Conservation (phyloP, 2,888 invertebrate genomes). For the Diachrysia chrysitis region DNA sequence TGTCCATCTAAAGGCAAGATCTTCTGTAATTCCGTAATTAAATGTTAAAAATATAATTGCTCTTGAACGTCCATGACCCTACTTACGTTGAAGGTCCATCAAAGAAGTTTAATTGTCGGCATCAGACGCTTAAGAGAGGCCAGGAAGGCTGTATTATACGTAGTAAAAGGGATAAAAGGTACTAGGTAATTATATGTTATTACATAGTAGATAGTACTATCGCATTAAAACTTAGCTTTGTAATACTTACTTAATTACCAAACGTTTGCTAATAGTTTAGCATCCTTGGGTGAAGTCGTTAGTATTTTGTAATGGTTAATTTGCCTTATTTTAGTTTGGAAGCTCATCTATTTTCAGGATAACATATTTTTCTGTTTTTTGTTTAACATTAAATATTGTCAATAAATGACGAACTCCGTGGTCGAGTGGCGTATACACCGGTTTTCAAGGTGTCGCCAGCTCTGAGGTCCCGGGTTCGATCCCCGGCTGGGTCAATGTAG, state of each 20-base stretch:
- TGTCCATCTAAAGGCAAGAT: conserved; percentile 30
- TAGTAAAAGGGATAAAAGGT: neutral
- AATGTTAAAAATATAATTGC: conserved; percentile 3
- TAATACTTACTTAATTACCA: neutral
- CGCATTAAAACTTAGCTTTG: neutral
- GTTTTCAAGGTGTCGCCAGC: too few relatives aligned
- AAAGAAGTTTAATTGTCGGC: neutral
- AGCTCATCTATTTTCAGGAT: too few relatives aligned
- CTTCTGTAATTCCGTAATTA: conserved; percentile 7
- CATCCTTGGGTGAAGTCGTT: neutral
- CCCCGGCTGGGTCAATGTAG: too few relatives aligned
- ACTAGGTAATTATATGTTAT: neutral
- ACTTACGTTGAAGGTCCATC: conserved; percentile 1
- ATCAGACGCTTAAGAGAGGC: neutral
- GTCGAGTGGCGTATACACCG: too few relatives aligned
- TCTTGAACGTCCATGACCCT: neutral
- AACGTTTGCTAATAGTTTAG: neutral
- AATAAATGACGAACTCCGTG: too few relatives aligned
- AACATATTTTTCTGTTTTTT: too few relatives aligned
- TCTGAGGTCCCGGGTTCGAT: too few relatives aligned
- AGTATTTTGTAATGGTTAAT: neutral
- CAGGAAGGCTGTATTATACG: neutral
- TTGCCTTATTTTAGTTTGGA: too few relatives aligned
- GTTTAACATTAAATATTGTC: too few relatives aligned
- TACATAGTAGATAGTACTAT: neutral